Evolutionary conservation across 2,797 vertebrate species (phyloP).

Genomic region (Potorous gilbertii): DNA sequence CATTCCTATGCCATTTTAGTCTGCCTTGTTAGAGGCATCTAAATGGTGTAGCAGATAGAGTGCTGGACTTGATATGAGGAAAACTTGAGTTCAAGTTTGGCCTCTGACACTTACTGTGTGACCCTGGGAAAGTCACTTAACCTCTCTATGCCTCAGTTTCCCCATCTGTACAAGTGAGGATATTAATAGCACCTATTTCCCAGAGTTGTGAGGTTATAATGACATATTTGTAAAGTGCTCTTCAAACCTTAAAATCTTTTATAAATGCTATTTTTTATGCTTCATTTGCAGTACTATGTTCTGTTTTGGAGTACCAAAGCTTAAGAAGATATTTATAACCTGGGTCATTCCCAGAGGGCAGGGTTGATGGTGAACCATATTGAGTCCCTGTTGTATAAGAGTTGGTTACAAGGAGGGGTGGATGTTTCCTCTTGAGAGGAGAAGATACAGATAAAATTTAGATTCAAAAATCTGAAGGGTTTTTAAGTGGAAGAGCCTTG

Average conservation of each 20-base stretch:
- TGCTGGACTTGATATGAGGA: neutral
- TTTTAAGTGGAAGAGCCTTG: neutral
- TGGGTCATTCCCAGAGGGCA: neutral
- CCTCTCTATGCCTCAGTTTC: neutral
- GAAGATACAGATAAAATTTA: neutral
- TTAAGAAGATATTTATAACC: neutral
- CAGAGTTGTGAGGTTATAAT: neutral
- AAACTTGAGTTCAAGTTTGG: neutral
- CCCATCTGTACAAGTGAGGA: neutral
- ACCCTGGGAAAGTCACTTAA: neutral
- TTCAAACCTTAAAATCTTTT: neutral
- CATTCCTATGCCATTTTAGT: neutral
- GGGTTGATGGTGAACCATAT: neutral
- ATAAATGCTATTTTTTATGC: neutral
- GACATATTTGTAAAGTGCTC: neutral
- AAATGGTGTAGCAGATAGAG: neutral
- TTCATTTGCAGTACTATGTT: neutral
- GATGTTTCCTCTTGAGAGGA: neutral
- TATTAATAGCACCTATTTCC: neutral
- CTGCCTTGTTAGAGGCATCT: neutral
- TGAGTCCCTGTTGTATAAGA: neutral
- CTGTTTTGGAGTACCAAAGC: neutral
- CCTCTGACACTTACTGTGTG: neutral
- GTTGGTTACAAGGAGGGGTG: neutral
- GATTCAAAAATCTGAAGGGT: neutral